Conservation (phyloP, 2,888 invertebrate genomes). For the Mythimna loreyi region DNA sequence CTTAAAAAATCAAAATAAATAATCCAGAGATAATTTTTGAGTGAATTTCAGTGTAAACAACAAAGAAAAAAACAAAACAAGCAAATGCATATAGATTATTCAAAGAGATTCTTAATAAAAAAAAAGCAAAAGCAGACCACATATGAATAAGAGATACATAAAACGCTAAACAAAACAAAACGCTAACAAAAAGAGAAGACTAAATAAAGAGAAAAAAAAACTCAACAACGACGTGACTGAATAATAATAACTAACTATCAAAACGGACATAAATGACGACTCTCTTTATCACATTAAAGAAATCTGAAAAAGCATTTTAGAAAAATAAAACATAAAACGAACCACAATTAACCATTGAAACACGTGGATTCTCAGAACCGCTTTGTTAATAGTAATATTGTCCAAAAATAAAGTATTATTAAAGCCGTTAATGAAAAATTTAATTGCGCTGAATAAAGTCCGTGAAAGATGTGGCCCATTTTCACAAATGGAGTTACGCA, state of each 20-base stretch:
- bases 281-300: not conserved
- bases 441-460: constrained; percentile 62
- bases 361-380: constrained; percentile 6
- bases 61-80: too few species aligned
- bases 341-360: not conserved
- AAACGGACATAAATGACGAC: not conserved
- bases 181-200: not conserved
- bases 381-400: constrained; percentile 29
- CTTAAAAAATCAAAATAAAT: too few species aligned
- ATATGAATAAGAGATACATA: too few species aligned
- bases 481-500: constrained; percentile 62
- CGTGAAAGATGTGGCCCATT: constrained; percentile 63
- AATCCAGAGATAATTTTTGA: too few species aligned
- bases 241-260: not conserved
- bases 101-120: too few species aligned
- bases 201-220: not conserved
- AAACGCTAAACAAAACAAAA: too few species aligned
- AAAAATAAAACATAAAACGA: not conserved
- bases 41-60: too few species aligned
- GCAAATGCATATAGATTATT: too few species aligned
- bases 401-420: constrained; percentile 51
- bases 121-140: too few species aligned
- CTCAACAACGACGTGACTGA: not conserved
- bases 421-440: constrained; percentile 59
- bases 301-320: not conserved